Evolutionary conservation across 2,113 vertebrate species (phyloP).

Genomic region (Callionymus lyra): DNA sequence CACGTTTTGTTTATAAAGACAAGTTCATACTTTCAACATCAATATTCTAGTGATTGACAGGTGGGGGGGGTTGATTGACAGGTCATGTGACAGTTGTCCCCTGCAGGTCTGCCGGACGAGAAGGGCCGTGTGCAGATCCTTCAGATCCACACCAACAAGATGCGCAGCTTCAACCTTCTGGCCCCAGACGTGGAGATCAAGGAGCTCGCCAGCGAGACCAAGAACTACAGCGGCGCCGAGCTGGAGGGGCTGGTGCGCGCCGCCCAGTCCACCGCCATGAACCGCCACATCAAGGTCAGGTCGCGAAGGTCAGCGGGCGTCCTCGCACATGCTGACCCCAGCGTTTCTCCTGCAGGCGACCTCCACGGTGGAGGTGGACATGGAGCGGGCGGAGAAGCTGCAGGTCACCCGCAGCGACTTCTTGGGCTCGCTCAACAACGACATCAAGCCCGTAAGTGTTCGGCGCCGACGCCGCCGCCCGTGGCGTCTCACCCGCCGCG

Average conservation of each 20-base stretch:
- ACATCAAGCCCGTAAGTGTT: slow-evolving; percentile 89
- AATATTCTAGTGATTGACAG: no score
- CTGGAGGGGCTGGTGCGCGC: slow-evolving; percentile 92
- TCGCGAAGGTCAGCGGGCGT: background rate
- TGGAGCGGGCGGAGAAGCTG: slow-evolving; percentile 93
- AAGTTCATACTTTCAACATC: no score
- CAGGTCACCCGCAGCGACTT: slow-evolving; percentile 86
- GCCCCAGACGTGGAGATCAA: slow-evolving; percentile 75
- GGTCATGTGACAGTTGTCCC: background rate
- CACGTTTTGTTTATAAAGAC: no score
- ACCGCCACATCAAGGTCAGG: slow-evolving; percentile 94
- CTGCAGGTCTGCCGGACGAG: slow-evolving; percentile 86
- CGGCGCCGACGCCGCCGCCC: background rate
- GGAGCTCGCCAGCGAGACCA: slow-evolving; percentile 86
- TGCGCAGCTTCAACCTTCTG: slow-evolving; percentile 83
- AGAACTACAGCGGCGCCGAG: slow-evolving; percentile 96
- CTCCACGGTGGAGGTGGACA: slow-evolving; percentile 94
- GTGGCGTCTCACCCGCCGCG: no score
- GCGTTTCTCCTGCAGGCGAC: slow-evolving; percentile 80
- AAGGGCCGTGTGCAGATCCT: slow-evolving; percentile 94
- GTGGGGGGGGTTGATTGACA: no score
- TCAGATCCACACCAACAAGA: slow-evolving; percentile 89
- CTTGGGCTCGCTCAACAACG: slow-evolving; percentile 88
- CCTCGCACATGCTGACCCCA: background rate
- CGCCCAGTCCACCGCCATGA: slow-evolving; percentile 97